phyloP scores from a whole-genome alignment of 2,888 invertebrate species.

The Slavum lentiscoides region DNA sequence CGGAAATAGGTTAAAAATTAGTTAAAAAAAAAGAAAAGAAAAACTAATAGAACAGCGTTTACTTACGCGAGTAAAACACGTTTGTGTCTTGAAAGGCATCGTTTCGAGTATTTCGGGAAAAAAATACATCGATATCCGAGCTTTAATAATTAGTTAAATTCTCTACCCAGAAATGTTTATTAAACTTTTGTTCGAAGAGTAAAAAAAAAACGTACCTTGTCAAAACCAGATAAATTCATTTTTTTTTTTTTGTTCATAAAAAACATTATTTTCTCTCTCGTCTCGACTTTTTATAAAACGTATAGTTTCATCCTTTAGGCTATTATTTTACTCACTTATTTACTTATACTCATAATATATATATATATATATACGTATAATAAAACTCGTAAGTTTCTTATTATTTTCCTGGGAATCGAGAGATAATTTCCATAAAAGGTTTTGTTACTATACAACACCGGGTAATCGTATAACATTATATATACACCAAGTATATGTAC shows the following conservation, averaged over 20 bases:
- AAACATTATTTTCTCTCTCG: slow-evolving; percentile 23
- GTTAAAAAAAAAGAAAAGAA: no score
- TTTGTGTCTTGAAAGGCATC: no score
- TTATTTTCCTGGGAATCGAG: neutral
- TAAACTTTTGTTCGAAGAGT: slow-evolving; percentile 30
- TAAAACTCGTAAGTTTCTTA: slow-evolving; percentile 3
- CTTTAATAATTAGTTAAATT: no score
- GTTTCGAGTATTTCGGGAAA: no score
- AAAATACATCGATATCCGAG: no score
- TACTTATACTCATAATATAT: no score
- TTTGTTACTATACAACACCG: neutral
- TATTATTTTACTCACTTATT: slow-evolving; percentile 8
- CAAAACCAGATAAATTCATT: slow-evolving; percentile 35
- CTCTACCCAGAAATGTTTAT: slow-evolving; percentile 11
- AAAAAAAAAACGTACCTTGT: slow-evolving; percentile 4
- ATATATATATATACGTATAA: neutral
- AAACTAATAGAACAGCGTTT: no score
- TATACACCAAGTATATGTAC: no score
- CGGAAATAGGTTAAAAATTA: no score
- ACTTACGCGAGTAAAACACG: no score
- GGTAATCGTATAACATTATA: no score
- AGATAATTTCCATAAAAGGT: slow-evolving; percentile 10
- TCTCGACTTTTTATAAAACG: neutral
- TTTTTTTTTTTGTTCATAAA: neutral
- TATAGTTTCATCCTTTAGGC: neutral